Evolutionary conservation across 2,797 vertebrate genomes (phyloP).

Genomic region (Amazona ochrocephala): DNA sequence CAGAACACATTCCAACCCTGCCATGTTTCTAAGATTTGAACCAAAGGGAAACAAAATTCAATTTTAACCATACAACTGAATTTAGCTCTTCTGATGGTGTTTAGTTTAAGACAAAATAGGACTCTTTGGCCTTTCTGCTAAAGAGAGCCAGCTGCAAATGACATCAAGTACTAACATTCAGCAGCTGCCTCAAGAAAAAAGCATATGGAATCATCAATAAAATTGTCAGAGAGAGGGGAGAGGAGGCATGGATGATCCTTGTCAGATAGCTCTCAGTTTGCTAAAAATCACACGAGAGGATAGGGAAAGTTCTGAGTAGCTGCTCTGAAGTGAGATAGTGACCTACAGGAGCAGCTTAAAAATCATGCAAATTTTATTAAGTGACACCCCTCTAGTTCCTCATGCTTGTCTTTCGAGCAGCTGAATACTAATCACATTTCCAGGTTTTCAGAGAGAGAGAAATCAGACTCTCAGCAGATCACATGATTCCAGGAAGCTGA

Average conservation of each 20-base stretch:
- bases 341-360: neutral
- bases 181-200: neutral
- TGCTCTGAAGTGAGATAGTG: neutral
- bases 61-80: neutral
- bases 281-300: neutral
- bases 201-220: neutral
- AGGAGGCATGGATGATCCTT: neutral
- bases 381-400: neutral
- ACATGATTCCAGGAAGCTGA: neutral
- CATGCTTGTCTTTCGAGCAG: neutral
- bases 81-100: neutral
- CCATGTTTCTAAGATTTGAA: neutral
- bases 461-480: neutral
- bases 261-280: neutral
- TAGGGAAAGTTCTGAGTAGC: neutral
- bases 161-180: neutral
- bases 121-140: neutral
- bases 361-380: neutral
- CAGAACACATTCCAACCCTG: neutral
- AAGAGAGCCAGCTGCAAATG: neutral
- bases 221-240: neutral
- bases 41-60: neutral
- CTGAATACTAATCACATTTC: neutral
- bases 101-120: neutral
- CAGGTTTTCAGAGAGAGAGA: neutral